Evolutionary conservation across 2,888 invertebrate species (phyloP), one percentile per base, ranked within the genome.

Genomic region (Calliphora vomitoria): DNA sequence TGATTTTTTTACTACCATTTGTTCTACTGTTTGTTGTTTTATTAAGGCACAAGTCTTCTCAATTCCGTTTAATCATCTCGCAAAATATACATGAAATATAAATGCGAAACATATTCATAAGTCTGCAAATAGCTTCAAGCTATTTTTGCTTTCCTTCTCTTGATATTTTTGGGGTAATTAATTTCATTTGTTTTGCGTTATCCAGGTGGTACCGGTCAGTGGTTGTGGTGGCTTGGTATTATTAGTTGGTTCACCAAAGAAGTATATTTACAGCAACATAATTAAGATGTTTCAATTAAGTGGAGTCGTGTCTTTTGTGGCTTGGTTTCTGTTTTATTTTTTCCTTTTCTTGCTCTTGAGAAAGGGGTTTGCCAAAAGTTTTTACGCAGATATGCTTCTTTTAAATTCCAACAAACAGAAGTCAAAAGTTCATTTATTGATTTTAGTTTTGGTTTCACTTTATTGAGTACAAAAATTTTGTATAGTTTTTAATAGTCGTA

Each of bases 271-370:
- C 60, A 62, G 75, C 69, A 78, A 81, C 75, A 60, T 80, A 85
- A 85, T 85, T 85, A 82, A 87, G 87, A 85, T 82, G 81, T 87
- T 84, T 83, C 87, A 84, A 84, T 87, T 84, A 79, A 87, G 72
- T 58, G 55, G 20, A 74, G 25, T 84, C 81, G 53, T 87, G 76
- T 74, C 66, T 84, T 78, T 74, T 71, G 62, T 53, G 53, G 69
- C 10, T 55, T 71, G 69, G 53, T 72, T 50, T 68, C 41, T 64
- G 20, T 2, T 18, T n/a, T n/a, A n/a, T n/a, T n/a, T 47, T 15
- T 47, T 6, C 3, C 35, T 50, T 47, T 38, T 72, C 58, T 60
- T 72, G 25, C 2, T 69, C 31, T 35, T 50, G 18, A 38, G 18
- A 69, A 60, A 35, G 20, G 44, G 44, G 8, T 68, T 74, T 66